Evolutionary conservation across 2,888 invertebrate genomes (phyloP).

Genomic region (Diplolepis rosae): DNA sequence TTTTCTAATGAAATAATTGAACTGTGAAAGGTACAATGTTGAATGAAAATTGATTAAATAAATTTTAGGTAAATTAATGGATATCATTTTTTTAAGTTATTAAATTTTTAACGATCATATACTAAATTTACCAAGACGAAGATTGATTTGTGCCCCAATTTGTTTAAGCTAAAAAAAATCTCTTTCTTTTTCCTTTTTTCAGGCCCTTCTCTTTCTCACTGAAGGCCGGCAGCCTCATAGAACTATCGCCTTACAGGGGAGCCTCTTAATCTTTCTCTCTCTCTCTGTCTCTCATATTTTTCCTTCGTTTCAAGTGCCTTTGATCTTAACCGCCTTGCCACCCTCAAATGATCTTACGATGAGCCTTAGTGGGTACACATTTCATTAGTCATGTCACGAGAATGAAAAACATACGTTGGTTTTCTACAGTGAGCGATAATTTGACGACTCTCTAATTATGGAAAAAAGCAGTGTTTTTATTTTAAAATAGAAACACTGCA

Average conservation of each 20-base stretch:
- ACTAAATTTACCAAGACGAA: neutral
- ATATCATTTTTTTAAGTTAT: too few relatives aligned
- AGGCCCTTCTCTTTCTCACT: neutral
- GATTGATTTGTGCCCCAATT: neutral
- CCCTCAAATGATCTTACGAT: constrained; percentile 46
- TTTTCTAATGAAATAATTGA: too few relatives aligned
- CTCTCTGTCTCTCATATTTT: constrained; percentile 24
- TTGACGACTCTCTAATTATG: constrained; percentile 9
- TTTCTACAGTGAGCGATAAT: neutral
- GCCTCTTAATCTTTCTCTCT: neutral
- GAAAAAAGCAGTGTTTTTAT: neutral
- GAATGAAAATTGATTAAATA: too few relatives aligned
- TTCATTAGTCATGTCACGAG: constrained; percentile 63
- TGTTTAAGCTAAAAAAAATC: neutral
- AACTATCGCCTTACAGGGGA: constrained; percentile 27
- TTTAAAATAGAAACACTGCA: too few relatives aligned
- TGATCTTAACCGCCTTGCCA: constrained; percentile 46
- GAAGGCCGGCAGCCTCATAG: constrained; percentile 15
- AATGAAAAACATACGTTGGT: constrained; percentile 34
- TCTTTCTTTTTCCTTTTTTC: neutral
- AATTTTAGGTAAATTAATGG: too few relatives aligned
- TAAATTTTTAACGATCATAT: neutral
- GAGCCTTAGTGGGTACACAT: constrained; percentile 56
- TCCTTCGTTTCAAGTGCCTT: constrained; percentile 36
- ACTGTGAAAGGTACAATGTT: too few relatives aligned